phyloP scores from a whole-genome alignment of 1,140 invertebrate genomes.

The Solenopsis invicta region DNA sequence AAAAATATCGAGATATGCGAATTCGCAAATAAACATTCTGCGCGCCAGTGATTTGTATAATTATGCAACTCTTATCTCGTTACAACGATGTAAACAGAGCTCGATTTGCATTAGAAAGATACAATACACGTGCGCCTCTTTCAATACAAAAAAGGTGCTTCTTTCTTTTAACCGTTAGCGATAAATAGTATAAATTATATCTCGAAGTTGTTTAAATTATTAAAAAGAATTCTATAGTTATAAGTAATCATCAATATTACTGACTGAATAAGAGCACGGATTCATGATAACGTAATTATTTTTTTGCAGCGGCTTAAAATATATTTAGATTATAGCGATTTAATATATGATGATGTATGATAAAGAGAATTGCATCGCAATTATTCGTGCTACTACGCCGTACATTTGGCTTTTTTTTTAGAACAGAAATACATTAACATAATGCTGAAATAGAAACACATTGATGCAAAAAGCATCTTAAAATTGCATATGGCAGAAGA shows the following conservation, averaged over 20 bases:
- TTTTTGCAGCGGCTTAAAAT: not conserved
- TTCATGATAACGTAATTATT: slow-evolving; percentile 15
- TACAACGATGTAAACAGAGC: slow-evolving; percentile 14
- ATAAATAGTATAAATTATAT: not conserved
- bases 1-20: not conserved
- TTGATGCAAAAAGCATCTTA: not conserved
- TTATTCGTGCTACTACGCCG: not conserved
- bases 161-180: not conserved
- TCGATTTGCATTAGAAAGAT: not conserved
- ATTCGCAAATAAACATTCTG: slow-evolving; percentile 1
- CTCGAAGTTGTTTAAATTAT: not conserved
- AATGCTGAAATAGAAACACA: too few species aligned
- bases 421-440: not conserved
- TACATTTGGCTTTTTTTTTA: not conserved
- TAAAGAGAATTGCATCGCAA: not conserved
- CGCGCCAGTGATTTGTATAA: slow-evolving; percentile 7
- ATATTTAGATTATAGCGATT: slow-evolving; percentile 7
- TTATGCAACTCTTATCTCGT: slow-evolving; percentile 50
- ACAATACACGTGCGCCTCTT: not conserved
- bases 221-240: not conserved
- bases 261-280: not conserved
- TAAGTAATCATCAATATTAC: not conserved
- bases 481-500: not conserved
- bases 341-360: slow-evolving; percentile 20
- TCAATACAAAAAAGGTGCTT: not conserved